phyloP scores from a whole-genome alignment of 1,140 invertebrate genomes.

The Helicorthomorpha holstii region DNA sequence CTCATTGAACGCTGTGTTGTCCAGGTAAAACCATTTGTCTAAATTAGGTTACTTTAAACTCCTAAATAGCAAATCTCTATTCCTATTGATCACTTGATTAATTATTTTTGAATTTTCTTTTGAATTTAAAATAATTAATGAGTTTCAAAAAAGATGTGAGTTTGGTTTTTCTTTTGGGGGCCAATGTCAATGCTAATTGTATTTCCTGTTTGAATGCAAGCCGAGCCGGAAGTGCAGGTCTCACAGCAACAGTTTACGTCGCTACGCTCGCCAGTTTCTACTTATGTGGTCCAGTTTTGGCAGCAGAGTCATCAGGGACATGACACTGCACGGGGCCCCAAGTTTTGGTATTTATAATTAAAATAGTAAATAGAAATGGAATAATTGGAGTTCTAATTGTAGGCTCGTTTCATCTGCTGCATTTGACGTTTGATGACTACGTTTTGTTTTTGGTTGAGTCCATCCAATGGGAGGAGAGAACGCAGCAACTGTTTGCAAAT shows the following conservation, averaged over 20 bases:
- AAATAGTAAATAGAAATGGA: too few species aligned
- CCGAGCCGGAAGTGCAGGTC: slow-evolving; percentile 18
- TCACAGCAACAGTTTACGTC: slow-evolving; percentile 18
- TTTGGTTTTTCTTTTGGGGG: too few species aligned
- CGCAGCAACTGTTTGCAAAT: slow-evolving; percentile 25
- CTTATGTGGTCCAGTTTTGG: slow-evolving; percentile 33
- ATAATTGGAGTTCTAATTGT: too few species aligned
- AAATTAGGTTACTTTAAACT: not conserved
- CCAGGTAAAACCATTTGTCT: slow-evolving; percentile 17
- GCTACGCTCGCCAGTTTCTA: slow-evolving; percentile 28
- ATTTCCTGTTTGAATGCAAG: too few species aligned
- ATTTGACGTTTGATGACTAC: slow-evolving; percentile 36
- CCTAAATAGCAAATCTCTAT: too few species aligned
- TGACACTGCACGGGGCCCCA: slow-evolving; percentile 33
- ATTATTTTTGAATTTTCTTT: too few species aligned
- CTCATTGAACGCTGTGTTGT: slow-evolving; percentile 31
- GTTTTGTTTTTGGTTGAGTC: slow-evolving; percentile 31
- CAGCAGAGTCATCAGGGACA: slow-evolving; percentile 30
- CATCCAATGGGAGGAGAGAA: slow-evolving; percentile 26
- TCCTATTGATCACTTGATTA: too few species aligned
- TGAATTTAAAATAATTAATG: too few species aligned
- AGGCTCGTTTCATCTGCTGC: slow-evolving; percentile 36
- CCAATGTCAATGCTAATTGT: too few species aligned
- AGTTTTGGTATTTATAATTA: slow-evolving; percentile 37
- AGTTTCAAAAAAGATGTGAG: too few species aligned